These are phyloP conservation scores for Coenonympha arcania DNA, from an alignment of 2,888 invertebrate species.

Conservation along the genomic window DNA sequence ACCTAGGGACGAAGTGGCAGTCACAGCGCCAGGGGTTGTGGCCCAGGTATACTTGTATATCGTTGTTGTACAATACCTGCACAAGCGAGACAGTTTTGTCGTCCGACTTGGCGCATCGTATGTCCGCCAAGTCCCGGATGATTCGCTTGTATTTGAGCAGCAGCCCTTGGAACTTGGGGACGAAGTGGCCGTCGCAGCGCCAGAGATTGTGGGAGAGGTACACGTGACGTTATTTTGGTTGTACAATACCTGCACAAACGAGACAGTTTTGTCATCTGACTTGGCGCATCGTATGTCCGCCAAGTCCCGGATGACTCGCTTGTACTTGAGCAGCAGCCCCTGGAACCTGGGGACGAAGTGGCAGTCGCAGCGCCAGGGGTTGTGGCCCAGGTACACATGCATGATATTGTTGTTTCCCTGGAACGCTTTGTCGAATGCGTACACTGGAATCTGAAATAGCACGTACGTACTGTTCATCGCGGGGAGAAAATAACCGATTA, in stretches of 20 bases:
- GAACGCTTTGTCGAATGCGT: slow-evolving; percentile 85
- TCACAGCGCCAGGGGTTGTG: slow-evolving; percentile 89
- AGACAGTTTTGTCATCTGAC: slow-evolving; percentile 76
- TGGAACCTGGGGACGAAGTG: slow-evolving; percentile 85
- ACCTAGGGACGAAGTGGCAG: slow-evolving; percentile 84
- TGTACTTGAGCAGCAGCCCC: slow-evolving; percentile 79
- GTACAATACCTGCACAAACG: slow-evolving; percentile 75
- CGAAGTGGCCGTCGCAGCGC: slow-evolving; percentile 83
- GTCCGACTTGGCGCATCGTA: slow-evolving; percentile 78
- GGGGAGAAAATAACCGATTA: no score
- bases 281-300: slow-evolving; percentile 80
- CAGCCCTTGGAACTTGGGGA: slow-evolving; percentile 82
- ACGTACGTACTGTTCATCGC: no score
- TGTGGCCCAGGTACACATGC: slow-evolving; percentile 80
- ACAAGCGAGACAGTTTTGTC: slow-evolving; percentile 77
- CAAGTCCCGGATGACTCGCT: slow-evolving; percentile 79
- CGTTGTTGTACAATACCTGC: slow-evolving; percentile 80
- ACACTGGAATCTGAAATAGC: slow-evolving; percentile 79
- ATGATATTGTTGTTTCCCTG: slow-evolving; percentile 81
- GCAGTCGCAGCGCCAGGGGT: slow-evolving; percentile 90
- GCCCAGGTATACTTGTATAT: slow-evolving; percentile 79
- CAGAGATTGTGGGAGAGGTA: background rate
- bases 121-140: slow-evolving; percentile 79
- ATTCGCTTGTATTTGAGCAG: slow-evolving; percentile 80
- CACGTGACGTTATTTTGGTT: background rate